Conservation (phyloP, 2,797 vertebrate genomes). For the Epinephelus coioides region DNA sequence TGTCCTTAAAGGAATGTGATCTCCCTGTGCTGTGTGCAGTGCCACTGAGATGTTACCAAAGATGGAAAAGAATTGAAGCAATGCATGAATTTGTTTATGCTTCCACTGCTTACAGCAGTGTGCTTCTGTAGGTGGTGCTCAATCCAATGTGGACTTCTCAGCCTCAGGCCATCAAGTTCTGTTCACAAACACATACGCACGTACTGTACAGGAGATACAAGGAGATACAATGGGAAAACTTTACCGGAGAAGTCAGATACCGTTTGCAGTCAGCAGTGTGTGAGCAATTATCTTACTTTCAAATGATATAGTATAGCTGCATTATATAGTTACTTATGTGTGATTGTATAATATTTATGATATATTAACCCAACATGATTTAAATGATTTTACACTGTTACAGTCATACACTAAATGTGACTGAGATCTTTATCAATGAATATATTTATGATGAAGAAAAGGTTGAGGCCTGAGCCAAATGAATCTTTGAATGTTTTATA, state of each 20-base stretch:
- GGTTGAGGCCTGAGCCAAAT: too few species aligned
- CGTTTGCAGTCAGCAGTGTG: not conserved
- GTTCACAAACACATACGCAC: slow-evolving; percentile 5
- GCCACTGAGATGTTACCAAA: slow-evolving; percentile 55
- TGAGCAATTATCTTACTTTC: not conserved
- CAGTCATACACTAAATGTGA: too few species aligned
- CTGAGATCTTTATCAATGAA: too few species aligned
- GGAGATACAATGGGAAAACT: not conserved
- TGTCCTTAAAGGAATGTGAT: slow-evolving; percentile 24
- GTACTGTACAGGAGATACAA: not conserved
- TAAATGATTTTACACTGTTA: too few species aligned
- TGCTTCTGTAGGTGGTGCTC: not conserved
- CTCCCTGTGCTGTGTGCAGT: slow-evolving; percentile 19
- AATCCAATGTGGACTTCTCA: slow-evolving; percentile 7
- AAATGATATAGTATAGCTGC: not conserved
- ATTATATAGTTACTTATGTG: not conserved
- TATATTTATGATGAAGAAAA: too few species aligned
- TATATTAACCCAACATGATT: not conserved
- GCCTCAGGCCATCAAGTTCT: not conserved
- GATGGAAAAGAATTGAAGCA: slow-evolving; percentile 57
- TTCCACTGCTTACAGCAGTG: slow-evolving; percentile 13
- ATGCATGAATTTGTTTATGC: slow-evolving; percentile 51
- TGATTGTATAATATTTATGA: not conserved
- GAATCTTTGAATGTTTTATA: too few species aligned
- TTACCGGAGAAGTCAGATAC: not conserved